These are phyloP conservation scores for Columba guinea DNA, from an alignment of 2,797 vertebrate species.

Conservation along the genomic window DNA sequence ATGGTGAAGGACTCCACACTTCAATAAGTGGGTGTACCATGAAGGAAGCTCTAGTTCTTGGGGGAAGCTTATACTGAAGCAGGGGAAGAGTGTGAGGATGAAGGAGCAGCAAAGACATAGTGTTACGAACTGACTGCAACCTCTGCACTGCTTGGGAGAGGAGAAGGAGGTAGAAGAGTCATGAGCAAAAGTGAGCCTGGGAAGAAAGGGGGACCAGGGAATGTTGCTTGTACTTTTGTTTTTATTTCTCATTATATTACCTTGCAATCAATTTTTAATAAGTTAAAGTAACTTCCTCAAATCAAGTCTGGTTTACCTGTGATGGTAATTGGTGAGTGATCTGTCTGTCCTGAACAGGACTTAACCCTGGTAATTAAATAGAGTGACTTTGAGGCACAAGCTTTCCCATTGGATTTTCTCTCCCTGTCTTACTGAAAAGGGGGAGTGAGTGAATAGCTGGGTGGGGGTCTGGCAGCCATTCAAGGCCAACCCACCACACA, in stretches of 20 bases:
- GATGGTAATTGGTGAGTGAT: background rate
- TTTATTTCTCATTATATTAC: too few relatives aligned
- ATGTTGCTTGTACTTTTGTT: too few relatives aligned
- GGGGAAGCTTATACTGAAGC: too few relatives aligned
- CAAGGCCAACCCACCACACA: background rate
- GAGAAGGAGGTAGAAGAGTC: background rate
- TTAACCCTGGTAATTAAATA: rapidly evolving
- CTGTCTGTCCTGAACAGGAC: background rate
- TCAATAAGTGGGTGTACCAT: too few relatives aligned
- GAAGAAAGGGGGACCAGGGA: too few relatives aligned
- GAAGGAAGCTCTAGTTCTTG: too few relatives aligned
- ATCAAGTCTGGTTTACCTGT: background rate
- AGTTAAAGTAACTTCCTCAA: too few relatives aligned
- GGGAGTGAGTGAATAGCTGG: background rate
- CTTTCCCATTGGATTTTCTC: background rate
- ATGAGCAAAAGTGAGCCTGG: background rate
- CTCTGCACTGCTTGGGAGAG: too few relatives aligned
- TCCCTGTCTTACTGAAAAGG: background rate
- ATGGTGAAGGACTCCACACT: too few relatives aligned
- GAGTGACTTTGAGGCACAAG: too few relatives aligned
- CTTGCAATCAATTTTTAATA: too few relatives aligned
- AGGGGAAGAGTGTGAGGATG: too few relatives aligned
- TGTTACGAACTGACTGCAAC: background rate
- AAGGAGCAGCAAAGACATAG: background rate
- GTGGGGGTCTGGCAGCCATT: background rate